These are phyloP conservation scores for Mugil cephalus DNA, from an alignment of 2,113 vertebrate species.

Conservation along the genomic window DNA sequence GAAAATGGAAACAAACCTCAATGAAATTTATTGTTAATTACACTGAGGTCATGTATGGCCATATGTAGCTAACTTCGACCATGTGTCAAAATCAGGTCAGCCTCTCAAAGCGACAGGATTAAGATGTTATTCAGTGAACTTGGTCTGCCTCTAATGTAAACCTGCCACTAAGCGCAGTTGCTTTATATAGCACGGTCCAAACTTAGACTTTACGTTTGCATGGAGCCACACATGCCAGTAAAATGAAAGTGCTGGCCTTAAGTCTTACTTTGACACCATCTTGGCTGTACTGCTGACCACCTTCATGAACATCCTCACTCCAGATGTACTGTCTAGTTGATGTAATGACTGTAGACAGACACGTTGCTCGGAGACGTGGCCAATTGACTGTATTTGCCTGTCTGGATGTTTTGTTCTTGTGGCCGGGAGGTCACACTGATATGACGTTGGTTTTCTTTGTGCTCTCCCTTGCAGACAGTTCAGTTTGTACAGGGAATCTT, in stretches of 20 bases:
- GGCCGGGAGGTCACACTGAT: background rate
- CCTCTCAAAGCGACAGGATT: constrained; percentile 42
- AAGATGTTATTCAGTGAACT: constrained; percentile 58
- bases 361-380: background rate
- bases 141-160: constrained; percentile 35
- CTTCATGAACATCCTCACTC: background rate
- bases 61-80: constrained; percentile 31
- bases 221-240: background rate
- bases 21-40: background rate
- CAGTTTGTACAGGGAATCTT: constrained; percentile 99
- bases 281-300: background rate
- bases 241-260: background rate
- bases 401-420: constrained; percentile 28
- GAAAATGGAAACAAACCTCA: constrained; percentile 3
- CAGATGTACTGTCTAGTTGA: background rate
- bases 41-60: background rate
- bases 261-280: background rate
- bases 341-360: background rate
- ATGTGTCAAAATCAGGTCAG: constrained; percentile 59
- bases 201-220: constrained; percentile 2
- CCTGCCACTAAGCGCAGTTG: background rate
- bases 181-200: constrained; percentile 14
- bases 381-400: background rate
- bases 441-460: constrained; percentile 46
- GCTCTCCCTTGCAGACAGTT: constrained; percentile 88